These are phyloP conservation scores for Digitonthophagus gazella DNA, from an alignment of 2,888 invertebrate genomes.

Conservation along the genomic window DNA sequence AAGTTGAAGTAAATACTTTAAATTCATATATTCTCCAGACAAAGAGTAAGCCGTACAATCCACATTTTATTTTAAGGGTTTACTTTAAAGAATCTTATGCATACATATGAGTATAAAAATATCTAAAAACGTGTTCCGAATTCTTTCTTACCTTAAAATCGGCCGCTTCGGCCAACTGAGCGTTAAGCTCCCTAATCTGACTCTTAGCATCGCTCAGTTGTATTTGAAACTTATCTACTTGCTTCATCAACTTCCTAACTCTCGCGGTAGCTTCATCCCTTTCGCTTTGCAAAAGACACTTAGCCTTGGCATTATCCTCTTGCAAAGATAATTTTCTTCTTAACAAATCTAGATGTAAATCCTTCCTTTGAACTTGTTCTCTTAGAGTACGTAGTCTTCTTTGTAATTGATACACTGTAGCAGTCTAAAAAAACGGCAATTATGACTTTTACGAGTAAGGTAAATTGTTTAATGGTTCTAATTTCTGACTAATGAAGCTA, in stretches of 20 bases:
- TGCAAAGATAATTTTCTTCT: constrained; percentile 83
- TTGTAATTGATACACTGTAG: constrained; percentile 87
- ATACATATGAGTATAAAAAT: background rate
- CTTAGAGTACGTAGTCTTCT: constrained; percentile 79
- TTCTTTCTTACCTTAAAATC: constrained; percentile 70
- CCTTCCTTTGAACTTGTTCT: constrained; percentile 88
- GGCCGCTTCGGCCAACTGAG: constrained; percentile 80
- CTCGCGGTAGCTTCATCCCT: constrained; percentile 67
- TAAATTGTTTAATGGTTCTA: background rate
- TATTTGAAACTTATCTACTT: constrained; percentile 76
- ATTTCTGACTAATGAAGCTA: background rate
- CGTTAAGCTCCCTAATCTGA: constrained; percentile 79
- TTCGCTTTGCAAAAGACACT: constrained; percentile 63
- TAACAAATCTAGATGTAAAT: constrained; percentile 85
- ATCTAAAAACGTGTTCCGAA: background rate
- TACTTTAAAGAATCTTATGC: background rate
- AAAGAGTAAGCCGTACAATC: background rate
- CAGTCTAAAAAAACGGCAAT: constrained; percentile 58
- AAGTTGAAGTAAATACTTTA: constrained; percentile 12
- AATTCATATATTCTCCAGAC: constrained; percentile 9
- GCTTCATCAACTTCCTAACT: constrained; percentile 77
- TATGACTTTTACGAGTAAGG: background rate
- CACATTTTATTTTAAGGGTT: background rate
- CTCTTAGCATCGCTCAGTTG: constrained; percentile 81
- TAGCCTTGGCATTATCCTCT: constrained; percentile 69